Evolutionary conservation across 2,113 vertebrate genomes (phyloP), one percentile per base, ranked within the genome.

Genomic region (Oncorhynchus masou): DNA sequence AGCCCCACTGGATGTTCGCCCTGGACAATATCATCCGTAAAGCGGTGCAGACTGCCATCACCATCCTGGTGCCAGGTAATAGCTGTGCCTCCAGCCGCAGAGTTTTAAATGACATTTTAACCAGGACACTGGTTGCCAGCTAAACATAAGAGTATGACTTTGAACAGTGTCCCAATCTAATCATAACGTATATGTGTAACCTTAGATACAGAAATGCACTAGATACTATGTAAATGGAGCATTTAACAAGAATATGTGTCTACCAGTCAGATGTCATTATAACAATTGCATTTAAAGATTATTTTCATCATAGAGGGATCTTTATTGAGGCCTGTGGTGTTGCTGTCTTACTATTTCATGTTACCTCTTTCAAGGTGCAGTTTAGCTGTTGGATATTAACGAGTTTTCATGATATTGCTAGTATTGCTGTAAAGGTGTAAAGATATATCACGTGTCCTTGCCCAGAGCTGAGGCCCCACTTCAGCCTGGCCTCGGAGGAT

Each of bases 1-100:
- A 99, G 85, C 98, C 98, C 51, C 98, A 99, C 77, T 99, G 98
- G 98, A 99, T 99, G 98, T 99, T 99, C 78, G 98, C 98, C 11
- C 85, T 99, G 84, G 98, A 99, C 88, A 99, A 96, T 86, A 99
- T 99, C 87, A 96, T 98, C 82, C 95, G 98, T 49, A 99, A 99
- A 92, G 98, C 98, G 0, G 97, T 99, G 64, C 98, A 99, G 91
- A 98, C 96, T 0, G 97, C 98, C 74, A 98, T 99, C 83, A 98
- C 97, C 25, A 99, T 96, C 86, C 92, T 99, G 82, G 97, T 99
- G 68, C 98, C 98, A 95, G 98, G 98, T 99, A 92, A 83, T 54
- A 69, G 48, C 59, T 66, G 45, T 0, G 75, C 68, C 59, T 27
- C 24, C 9, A 70, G 71, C 81, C 72, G 20, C 79, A 9, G 49